Conservation (phyloP, 2,888 invertebrate species). For the Gari tellinella region DNA sequence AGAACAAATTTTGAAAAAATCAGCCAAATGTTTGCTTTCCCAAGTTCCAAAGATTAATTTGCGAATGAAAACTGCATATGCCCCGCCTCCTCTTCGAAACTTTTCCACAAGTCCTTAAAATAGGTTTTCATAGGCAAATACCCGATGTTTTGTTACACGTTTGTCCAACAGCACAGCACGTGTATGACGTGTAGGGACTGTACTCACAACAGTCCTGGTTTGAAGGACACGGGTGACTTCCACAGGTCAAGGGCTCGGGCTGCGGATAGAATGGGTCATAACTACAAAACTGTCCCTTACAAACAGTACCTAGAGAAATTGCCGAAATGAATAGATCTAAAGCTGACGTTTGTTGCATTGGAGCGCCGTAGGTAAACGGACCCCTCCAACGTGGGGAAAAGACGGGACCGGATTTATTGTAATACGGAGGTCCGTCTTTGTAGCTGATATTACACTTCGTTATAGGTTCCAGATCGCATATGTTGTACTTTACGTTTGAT, state of each 20-base stretch:
- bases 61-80: too few species aligned
- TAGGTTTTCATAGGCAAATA: conserved; percentile 18
- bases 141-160: conserved; percentile 62
- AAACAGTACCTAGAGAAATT: conserved; percentile 58
- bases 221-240: conserved; percentile 63
- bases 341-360: conserved; percentile 68
- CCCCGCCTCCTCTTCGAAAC: too few species aligned
- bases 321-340: conserved; percentile 65
- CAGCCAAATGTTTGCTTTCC: too few species aligned
- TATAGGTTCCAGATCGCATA: conserved; percentile 63
- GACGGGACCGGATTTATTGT: conserved; percentile 63
- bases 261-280: conserved; percentile 66
- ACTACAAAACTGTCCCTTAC: conserved; percentile 58
- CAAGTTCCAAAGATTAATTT: too few species aligned
- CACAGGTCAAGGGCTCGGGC: conserved; percentile 66
- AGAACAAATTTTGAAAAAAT: too few species aligned
- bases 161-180: conserved; percentile 65
- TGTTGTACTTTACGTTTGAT: conserved; percentile 53
- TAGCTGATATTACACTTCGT: conserved; percentile 66
- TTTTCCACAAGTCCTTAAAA: too few species aligned
- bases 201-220: conserved; percentile 68
- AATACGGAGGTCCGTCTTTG: conserved; percentile 68
- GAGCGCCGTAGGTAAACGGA: conserved; percentile 63
- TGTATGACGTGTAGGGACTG: conserved; percentile 66
- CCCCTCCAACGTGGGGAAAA: conserved; percentile 69